Evolutionary conservation across 2,888 invertebrate genomes (phyloP), one percentile per base, ranked within the genome.

Genomic region (Ormyrus nitidulus): DNA sequence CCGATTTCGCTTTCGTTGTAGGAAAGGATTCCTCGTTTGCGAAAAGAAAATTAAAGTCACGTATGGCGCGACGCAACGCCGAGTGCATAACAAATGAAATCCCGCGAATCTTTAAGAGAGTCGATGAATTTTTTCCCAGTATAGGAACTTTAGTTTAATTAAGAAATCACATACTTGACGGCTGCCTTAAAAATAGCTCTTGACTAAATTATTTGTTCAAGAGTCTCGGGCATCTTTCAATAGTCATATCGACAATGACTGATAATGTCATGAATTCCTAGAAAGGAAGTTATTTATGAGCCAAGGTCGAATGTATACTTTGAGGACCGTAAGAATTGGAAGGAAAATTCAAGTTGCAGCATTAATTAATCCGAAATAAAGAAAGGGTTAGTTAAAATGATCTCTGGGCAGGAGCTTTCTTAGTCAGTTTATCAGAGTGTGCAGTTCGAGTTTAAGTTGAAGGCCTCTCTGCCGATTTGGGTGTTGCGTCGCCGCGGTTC

Each of bases 371-470:
- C 19, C 19, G 19, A 19, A 19, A 19, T 19, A 19, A 19, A 19
- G 1, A 19, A 19, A 19, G 19, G 19, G 19, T 19, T 2, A 1
- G 1, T 19, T 19, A 19, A 19, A 19, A 19, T 19, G 1, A 19
- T 1, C 19, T 19, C 19, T 1, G 19, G 19, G 19, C 19, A 19
- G 19, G 19, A 19, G 19, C 1, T 19, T 19, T 19, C 19, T 19
- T 2, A 19, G 19, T 19, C 19, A 19, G 1, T 19, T 19, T 19
- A 19, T 19, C 19, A 19, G 19, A 19, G 19, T 19, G 19, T 19
- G 19, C 59, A 48, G 13, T 34, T 46, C 70, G 34, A 81, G 81
- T 81, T 81, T 73, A 81, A 81, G 81, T 81, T 81, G 81, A 81
- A 81, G 81, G 81, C 62, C 81, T 72, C 76, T 34, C 19, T 19